Evolutionary conservation across 2,113 vertebrate species (phyloP), one percentile per base, ranked within the genome.

Genomic region (Oophaga pumilio): DNA sequence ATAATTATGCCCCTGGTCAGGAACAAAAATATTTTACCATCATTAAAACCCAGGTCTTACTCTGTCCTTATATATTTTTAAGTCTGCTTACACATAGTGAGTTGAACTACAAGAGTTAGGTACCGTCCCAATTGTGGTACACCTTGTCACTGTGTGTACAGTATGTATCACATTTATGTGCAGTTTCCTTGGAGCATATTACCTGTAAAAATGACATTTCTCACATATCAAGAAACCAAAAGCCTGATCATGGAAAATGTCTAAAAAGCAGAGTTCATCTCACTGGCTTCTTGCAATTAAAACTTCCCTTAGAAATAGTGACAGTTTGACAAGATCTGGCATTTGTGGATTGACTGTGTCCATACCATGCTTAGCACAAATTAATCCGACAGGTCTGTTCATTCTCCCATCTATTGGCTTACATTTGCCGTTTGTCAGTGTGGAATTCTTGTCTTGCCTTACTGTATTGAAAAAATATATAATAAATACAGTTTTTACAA

Each of bases 301-400:
- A 50, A 60, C 62, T 66, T 66, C 33, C 20, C 60, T 82, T 60
- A 66, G 22, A 64, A 64, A 50, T 26, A 24, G 20, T 66, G 80
- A 82, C 80, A 66, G 28, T 50, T 82, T 82, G 80, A 50, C 80
- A 66, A 24, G 79, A 82, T 43, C 79, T 66, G 59, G 59, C 43
- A 49, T 49, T 49, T 82, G 17, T 49, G 80, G 80, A n/a, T 82
- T 66, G 59, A 59, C 60, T 82, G 11, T 66, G 80, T 50, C 60
- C 80, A 66, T 66, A 24, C 28, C 10, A 82, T 6, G 13, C 20
- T 50, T 82, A 49, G 12, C 10, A 49, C 17, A 82, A 49, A 66
- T 82, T 82, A 82, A 66, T 82, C 60, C 66, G 80, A 82, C 80
- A 82, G 80, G 22, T 49, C 62, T 82, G 60, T 33, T 80, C 56